Evolutionary conservation across 2,797 vertebrate genomes (phyloP).

Genomic region (Sebastes miniatus): DNA sequence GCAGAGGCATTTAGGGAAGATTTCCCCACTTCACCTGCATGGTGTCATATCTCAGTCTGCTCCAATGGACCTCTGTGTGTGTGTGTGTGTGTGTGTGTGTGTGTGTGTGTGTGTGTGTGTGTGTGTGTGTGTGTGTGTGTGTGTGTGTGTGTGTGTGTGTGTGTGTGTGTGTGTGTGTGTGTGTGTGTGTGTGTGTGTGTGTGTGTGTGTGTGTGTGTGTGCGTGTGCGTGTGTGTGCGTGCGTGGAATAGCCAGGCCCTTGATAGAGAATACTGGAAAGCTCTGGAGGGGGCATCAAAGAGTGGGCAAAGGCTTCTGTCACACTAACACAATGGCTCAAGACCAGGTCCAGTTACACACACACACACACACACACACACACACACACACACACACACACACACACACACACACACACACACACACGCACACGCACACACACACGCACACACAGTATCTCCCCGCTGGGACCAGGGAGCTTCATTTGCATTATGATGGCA

Average conservation of each 20-base stretch:
- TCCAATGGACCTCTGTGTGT: conserved; percentile 7
- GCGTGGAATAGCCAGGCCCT: background rate
- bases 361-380: conserved; percentile 16
- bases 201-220: background rate
- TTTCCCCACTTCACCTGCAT: conserved; percentile 76
- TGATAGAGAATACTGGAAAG: too few species aligned
- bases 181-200: conserved; percentile 1
- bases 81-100: background rate
- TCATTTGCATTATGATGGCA: conserved; percentile 94
- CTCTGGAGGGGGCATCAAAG: too few species aligned
- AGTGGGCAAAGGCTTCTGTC: background rate
- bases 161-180: background rate
- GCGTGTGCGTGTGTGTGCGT: conserved; percentile 3
- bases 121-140: conserved; percentile 3
- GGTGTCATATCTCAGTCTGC: conserved; percentile 73
- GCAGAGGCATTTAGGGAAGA: background rate
- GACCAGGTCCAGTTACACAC: background rate
- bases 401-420: conserved; percentile 13
- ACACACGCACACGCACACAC: conserved; percentile 17
- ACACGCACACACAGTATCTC: conserved; percentile 26
- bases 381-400: background rate
- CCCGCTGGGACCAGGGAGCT: conserved; percentile 72
- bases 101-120: conserved; percentile 4
- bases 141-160: conserved; percentile 7
- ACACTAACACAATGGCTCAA: too few species aligned